Percentiles rank a stretch among this genome's conserved stretches.
These are phyloP conservation scores for Drosophila macrothrix DNA, from an alignment of 2,888 invertebrate species.

Conservation along the genomic window DNA sequence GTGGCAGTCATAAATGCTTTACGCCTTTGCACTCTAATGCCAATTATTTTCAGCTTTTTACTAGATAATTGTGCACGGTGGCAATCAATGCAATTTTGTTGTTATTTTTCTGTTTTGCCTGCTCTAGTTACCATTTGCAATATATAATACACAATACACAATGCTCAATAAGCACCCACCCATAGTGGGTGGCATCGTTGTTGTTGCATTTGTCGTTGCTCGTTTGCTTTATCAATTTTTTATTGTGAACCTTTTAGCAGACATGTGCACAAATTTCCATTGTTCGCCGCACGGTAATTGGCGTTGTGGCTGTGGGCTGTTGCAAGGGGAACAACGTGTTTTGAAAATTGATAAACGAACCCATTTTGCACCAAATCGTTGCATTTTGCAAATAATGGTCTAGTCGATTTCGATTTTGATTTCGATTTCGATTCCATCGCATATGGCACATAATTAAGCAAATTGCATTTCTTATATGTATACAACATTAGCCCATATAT, in stretches of 20 bases:
- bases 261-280: constrained; percentile 60
- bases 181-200: background rate
- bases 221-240: constrained; percentile 47
- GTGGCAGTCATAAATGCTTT: background rate
- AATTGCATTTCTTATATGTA: background rate
- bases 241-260: constrained; percentile 34
- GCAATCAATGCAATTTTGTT: constrained; percentile 51
- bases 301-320: background rate
- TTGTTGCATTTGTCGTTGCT: constrained; percentile 9
- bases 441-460: too few relatives aligned
- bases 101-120: background rate
- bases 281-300: constrained; percentile 42
- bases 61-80: constrained; percentile 63
- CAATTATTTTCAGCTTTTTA: constrained; percentile 64
- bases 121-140: constrained; percentile 17
- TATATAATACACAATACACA: background rate
- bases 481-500: too few relatives aligned
- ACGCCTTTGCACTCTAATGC: constrained; percentile 21
- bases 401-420: background rate
- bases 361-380: background rate
- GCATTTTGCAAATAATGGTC: background rate
- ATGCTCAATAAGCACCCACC: background rate
- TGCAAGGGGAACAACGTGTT: background rate
- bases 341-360: constrained; percentile 25
- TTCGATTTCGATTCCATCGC: background rate